Percentiles rank a stretch among this genome's conserved stretches.
Evolutionary conservation across 2,888 invertebrate genomes (phyloP).

Genomic region (Phyllotreta striolata): DNA sequence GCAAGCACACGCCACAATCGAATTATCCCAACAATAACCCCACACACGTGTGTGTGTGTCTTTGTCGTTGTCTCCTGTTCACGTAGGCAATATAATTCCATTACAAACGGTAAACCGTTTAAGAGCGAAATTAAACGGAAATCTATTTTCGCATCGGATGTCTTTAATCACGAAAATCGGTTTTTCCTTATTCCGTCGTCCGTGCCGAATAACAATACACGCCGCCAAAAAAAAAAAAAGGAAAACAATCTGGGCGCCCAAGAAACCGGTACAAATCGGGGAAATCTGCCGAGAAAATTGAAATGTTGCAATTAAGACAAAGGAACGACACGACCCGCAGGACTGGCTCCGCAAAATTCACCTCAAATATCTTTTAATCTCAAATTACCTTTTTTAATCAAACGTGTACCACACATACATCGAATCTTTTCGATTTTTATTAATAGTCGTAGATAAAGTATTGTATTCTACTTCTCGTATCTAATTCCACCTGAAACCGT

Average conservation of each 20-base stretch:
- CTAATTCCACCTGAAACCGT: neutral
- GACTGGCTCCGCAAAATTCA: neutral
- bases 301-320: conserved; percentile 18
- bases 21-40: conserved; percentile 12
- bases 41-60: neutral
- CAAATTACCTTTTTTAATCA: too few species aligned
- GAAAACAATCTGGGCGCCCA: conserved; percentile 15
- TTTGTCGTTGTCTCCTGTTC: conserved; percentile 2
- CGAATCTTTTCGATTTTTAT: too few species aligned
- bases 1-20: neutral
- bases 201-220: conserved; percentile 15
- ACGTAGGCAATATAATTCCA: neutral
- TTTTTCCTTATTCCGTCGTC: conserved; percentile 14
- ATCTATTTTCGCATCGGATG: conserved; percentile 21
- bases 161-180: conserved; percentile 23
- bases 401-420: too few species aligned
- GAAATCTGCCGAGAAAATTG: conserved; percentile 16
- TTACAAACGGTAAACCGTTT: conserved; percentile 15
- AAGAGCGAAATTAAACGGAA: conserved; percentile 16
- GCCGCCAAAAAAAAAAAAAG: neutral
- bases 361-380: too few species aligned
- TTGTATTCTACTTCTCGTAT: neutral
- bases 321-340: conserved; percentile 3
- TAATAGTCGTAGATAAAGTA: neutral
- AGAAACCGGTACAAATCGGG: conserved; percentile 20